These are phyloP conservation scores for Megatriorchis doriae DNA, from an alignment of 2,113 vertebrate genomes.

Conservation along the genomic window DNA sequence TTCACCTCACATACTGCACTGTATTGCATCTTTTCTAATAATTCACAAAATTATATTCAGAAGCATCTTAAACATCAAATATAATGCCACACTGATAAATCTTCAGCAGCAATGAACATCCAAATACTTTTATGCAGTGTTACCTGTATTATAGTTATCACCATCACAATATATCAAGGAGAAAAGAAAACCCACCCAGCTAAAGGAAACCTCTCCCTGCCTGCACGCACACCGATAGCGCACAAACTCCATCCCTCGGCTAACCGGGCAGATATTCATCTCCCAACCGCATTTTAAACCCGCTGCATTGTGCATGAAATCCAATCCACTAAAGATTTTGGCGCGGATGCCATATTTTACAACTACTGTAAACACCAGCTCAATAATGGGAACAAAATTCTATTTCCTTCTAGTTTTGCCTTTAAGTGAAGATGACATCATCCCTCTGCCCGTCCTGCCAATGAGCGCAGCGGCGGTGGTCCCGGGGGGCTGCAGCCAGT, in stretches of 20 bases:
- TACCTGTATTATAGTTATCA: neutral
- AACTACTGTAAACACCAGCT: constrained; percentile 54
- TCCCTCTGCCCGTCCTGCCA: constrained; percentile 55
- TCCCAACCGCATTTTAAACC: neutral
- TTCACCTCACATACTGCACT: neutral
- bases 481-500: constrained; percentile 62
- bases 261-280: neutral
- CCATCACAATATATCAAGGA: neutral
- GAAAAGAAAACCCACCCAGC: neutral
- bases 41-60: neutral
- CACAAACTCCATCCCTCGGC: neutral
- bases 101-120: neutral
- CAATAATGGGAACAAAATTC: constrained; percentile 65
- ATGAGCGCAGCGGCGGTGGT: constrained; percentile 55
- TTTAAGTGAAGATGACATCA: constrained; percentile 80
- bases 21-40: neutral
- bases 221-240: neutral
- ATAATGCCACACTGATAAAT: neutral
- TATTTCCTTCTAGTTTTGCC: constrained; percentile 70
- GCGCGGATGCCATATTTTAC: constrained; percentile 35
- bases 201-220: constrained; percentile 14
- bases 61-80: neutral
- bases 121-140: neutral
- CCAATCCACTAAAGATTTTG: neutral
- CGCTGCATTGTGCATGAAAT: neutral